These are phyloP conservation scores for Oplegnathus fasciatus DNA, from an alignment of 2,113 vertebrate genomes.

Conservation along the genomic window DNA sequence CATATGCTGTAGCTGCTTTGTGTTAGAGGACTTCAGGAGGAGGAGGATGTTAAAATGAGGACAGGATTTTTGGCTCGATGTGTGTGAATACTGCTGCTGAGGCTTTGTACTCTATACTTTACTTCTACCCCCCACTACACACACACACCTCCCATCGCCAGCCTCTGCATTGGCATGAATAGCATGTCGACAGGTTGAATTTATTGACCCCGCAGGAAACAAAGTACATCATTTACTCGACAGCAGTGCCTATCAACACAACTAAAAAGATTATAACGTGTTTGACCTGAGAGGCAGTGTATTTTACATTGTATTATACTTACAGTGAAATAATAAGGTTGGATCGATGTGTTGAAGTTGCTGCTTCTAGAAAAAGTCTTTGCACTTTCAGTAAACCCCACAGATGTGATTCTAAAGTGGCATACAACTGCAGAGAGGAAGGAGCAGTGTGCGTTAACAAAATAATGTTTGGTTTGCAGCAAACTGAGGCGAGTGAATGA, in stretches of 20 bases:
- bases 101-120: conserved; percentile 57
- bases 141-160: conserved; percentile 25
- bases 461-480: conserved; percentile 22
- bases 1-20: conserved; percentile 6
- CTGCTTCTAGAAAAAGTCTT: background rate
- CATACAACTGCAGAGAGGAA: background rate
- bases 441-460: background rate
- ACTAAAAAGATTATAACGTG: background rate
- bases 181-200: conserved; percentile 69
- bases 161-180: conserved; percentile 51
- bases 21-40: conserved; percentile 17
- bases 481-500: conserved; percentile 22
- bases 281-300: background rate
- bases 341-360: conserved; percentile 2
- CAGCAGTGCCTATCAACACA: background rate
- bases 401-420: background rate
- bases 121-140: conserved; percentile 12
- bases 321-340: background rate
- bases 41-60: conserved; percentile 54
- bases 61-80: conserved; percentile 43
- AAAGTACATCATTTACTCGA: conserved; percentile 45
- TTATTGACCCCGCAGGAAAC: conserved; percentile 64
- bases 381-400: background rate
- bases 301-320: background rate
- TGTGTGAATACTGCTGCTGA: conserved; percentile 56